Base-by-base conservation (phyloP, 2,888 invertebrate genomes). In the Cremastobaeus sp. region DNA sequence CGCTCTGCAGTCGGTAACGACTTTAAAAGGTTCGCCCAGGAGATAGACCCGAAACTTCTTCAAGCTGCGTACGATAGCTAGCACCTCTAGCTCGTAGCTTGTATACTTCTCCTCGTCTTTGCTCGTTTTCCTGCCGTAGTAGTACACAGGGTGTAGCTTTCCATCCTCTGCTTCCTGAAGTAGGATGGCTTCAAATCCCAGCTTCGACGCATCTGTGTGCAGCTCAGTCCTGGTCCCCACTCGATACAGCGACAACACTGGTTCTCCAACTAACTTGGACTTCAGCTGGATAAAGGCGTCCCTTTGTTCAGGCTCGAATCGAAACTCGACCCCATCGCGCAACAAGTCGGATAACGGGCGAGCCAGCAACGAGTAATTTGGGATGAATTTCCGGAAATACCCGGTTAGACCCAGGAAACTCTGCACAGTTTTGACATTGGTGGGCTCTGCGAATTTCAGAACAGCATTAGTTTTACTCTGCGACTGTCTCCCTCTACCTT, bases 1-100 rank as follows among this genome's bases (percentile, higher is more conserved):
- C 0, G 75, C 75, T 0, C 20, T 45, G 18, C 78, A 79, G 39
- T 78, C 78, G 0, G 77, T 79, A 0, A 77, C 30, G 1, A 72
- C 50, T 12, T 65, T 76, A 25, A 72, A 74, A 5, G 30, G 30
- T 1, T 70, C 48, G 0, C 72, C 72, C n/a, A 50, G 45, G 6
- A 70, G 34, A 20, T 74, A 76, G 0, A 76, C 59, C 2, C 20
- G 2, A 20, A 50, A 50, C 12, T 25, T 25, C n/a, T 18, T 18
- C 1, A 15, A 14, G n/a, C 39, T 17, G 5, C 28, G 11, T 1
- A 54, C 18, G 9, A 39, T 39, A 3, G 35, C 35, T 3, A 39
- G 18, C 11, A 54, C 39, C 8, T 39, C 39, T 0, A 54, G 39
- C n/a, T n/a, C n/a, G n/a, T n/a, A n/a, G n/a, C n/a, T n/a, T n/a